phyloP scores from a whole-genome alignment of 1,140 invertebrate species.

The Vanessa atalanta region DNA sequence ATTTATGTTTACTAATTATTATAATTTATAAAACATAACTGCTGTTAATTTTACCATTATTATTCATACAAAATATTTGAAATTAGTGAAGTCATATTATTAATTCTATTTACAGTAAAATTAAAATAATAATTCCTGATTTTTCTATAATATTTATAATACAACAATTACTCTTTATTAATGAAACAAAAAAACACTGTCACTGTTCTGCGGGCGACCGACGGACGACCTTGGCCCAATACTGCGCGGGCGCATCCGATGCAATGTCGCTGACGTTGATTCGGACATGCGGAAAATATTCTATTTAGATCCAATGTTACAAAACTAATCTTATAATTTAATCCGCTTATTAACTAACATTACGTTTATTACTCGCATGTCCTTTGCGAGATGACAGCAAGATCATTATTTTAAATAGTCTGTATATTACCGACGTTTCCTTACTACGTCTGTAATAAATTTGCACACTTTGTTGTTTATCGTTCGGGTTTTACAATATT shows the following conservation, averaged over 20 bases:
- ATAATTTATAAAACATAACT: too few species aligned
- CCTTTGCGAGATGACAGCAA: slow-evolving; percentile 36
- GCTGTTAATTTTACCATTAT: too few species aligned
- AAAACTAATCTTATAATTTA: slow-evolving; percentile 26
- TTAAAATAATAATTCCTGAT: too few species aligned
- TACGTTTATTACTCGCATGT: slow-evolving; percentile 34
- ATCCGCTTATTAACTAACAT: slow-evolving; percentile 19
- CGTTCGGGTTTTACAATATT: neutral
- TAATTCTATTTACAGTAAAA: too few species aligned
- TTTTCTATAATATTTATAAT: too few species aligned
- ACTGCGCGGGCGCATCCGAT: slow-evolving; percentile 54
- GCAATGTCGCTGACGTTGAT: slow-evolving; percentile 48
- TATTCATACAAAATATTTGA: too few species aligned
- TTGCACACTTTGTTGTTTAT: neutral
- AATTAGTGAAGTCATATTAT: too few species aligned
- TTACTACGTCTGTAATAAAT: neutral
- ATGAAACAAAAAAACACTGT: neutral
- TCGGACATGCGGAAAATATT: slow-evolving; percentile 49
- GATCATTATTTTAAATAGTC: slow-evolving; percentile 15
- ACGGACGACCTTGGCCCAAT: slow-evolving; percentile 61
- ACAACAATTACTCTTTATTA: neutral
- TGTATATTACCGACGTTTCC: neutral
- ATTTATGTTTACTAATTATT: too few species aligned
- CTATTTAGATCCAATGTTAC: slow-evolving; percentile 53
- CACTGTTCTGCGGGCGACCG: slow-evolving; percentile 19